Base-by-base conservation (phyloP, 2,113 vertebrate genomes). In the Jacana jacana region DNA sequence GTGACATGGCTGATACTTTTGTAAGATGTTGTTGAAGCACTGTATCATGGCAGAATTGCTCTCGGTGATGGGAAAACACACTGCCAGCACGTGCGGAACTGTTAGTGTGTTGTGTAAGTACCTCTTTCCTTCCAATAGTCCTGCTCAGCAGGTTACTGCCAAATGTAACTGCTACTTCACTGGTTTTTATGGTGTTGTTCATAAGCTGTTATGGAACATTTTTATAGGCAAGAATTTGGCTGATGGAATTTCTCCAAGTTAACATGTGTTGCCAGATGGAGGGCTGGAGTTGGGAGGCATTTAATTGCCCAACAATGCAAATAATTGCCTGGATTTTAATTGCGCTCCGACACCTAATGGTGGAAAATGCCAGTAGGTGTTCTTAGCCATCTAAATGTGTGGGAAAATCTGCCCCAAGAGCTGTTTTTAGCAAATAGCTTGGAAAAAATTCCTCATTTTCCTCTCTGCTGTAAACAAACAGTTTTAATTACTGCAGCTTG, bases 91-190 rank as follows among this genome's bases (percentile, higher is more conserved):
- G 31, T 1, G n/a, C 64, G 25, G 22, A 20, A 80, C 31, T 2
- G 1, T 2, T n/a, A 6, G 12, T 12, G 44, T 51, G 35, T 13
- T 16, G 10, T 37, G 23, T 12, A 20, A 0, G 2, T 30, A 4
- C 23, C 10, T 72, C 68, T 40, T 23, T 49, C 30, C 57, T 54
- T 73, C 83, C 27, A 31, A 31, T 2, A 39, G 52, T 70, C 35
- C 55, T 75, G 24, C 63, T 72, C 76, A 17, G 28, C 27, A 69
- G 54, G 48, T 37, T 73, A 37, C 39, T 73, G 66, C 66, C 75
- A 86, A 20, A 70, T 1, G 15, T 12, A 42, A 9, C 58, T 40
- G 15, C 48, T 77, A 8, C 31, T 28, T 69, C n/a, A 17, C 6
- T 42, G 71, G n/a, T 9, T 28, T 40, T 80, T 70, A 39, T 27